These are phyloP conservation scores for Chrosomus eos DNA, from an alignment of 2,797 vertebrate genomes.

Conservation along the genomic window DNA sequence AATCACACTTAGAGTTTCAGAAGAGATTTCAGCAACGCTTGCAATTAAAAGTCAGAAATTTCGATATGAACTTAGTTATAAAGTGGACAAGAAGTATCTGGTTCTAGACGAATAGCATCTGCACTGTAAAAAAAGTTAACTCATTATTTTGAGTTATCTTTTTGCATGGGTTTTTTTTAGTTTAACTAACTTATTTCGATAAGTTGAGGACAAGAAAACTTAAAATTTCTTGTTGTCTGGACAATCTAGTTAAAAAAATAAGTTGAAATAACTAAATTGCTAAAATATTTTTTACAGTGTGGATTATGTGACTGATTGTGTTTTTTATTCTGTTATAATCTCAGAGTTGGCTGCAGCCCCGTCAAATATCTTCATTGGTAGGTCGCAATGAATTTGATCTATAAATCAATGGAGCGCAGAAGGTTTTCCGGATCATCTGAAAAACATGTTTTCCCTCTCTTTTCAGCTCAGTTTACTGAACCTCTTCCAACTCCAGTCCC, in stretches of 20 bases:
- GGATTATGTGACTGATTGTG: constrained; percentile 1
- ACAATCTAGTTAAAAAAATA: too few species aligned
- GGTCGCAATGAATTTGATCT: not conserved
- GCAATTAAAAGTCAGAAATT: not conserved
- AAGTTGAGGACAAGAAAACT: too few species aligned
- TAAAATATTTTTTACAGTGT: too few species aligned
- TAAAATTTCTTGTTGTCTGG: too few species aligned
- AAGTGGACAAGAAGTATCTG: not conserved
- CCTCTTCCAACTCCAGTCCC: constrained; percentile 28
- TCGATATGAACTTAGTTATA: not conserved
- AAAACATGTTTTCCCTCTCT: not conserved
- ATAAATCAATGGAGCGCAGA: not conserved
- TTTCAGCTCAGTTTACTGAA: not conserved
- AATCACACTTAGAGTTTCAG: not conserved
- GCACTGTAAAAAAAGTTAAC: too few species aligned
- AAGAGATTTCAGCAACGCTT: not conserved
- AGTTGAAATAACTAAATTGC: too few species aligned
- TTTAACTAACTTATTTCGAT: too few species aligned
- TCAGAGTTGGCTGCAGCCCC: constrained; percentile 42
- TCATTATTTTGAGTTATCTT: too few species aligned
- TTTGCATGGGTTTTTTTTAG: too few species aligned
- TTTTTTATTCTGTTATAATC: constrained; percentile 4
- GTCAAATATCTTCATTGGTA: constrained; percentile 36
- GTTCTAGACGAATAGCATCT: not conserved
- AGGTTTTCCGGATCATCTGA: not conserved